Conservation (phyloP, 2,113 vertebrate genomes). For the Callospermophilus lateralis region DNA sequence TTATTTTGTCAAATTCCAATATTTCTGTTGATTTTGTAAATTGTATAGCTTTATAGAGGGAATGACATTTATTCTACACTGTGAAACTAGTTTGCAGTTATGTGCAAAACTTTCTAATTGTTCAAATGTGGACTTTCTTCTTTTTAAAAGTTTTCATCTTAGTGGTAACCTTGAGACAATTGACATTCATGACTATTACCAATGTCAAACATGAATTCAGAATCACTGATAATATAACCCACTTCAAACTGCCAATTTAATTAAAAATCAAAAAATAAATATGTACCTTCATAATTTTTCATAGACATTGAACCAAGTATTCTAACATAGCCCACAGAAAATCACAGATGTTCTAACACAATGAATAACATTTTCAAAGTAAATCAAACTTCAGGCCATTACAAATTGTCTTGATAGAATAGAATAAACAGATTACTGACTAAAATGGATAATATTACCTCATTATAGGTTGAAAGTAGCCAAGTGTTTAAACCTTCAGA, state of each 20-base stretch:
- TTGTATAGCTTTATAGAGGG: not conserved
- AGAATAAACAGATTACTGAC: too few species aligned
- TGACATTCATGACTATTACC: not conserved
- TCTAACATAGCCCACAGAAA: too few species aligned
- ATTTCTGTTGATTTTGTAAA: not conserved
- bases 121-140: not conserved
- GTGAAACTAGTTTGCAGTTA: not conserved
- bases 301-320: too few species aligned
- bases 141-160: not conserved
- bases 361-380: too few species aligned
- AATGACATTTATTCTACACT: not conserved
- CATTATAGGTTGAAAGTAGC: too few species aligned
- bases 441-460: too few species aligned
- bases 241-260: not conserved
- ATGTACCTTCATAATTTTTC: too few species aligned
- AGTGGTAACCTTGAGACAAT: not conserved
- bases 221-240: not conserved
- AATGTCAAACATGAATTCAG: not conserved
- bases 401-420: too few species aligned
- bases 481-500: too few species aligned
- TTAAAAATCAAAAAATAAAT: not conserved
- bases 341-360: too few species aligned
- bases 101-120: not conserved
- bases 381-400: too few species aligned
- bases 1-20: not conserved